Conservation (phyloP, 2,797 vertebrate species). For the Phoxinus dragarum region DNA sequence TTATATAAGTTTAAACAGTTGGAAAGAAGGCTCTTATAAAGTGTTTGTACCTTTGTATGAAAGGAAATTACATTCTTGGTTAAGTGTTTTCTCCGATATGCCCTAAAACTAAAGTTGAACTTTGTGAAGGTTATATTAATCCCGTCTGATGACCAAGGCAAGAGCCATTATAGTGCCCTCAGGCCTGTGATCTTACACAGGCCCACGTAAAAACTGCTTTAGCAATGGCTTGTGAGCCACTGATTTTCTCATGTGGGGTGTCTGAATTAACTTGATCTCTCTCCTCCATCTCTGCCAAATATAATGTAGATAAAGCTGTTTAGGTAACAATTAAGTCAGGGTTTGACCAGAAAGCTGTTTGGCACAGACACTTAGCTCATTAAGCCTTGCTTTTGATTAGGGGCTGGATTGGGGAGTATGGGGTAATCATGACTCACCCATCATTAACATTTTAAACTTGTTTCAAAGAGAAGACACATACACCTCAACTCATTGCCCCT, state of each 20-base stretch:
- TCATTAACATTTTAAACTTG: conserved; percentile 54
- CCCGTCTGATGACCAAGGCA: conserved; percentile 42
- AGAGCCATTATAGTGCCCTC: conserved; percentile 55
- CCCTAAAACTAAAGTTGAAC: conserved; percentile 58
- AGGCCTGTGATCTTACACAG: conserved; percentile 37
- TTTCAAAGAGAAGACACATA: conserved; percentile 47
- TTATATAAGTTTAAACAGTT: conserved; percentile 8
- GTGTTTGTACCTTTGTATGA: conserved; percentile 25
- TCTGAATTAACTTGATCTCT: conserved; percentile 40
- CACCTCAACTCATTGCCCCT: conserved; percentile 31
- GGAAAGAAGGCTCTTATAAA: conserved; percentile 6
- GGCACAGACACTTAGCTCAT: conserved; percentile 54
- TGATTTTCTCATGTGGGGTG: conserved; percentile 45
- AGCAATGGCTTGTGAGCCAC: conserved; percentile 38
- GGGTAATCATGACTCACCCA: conserved; percentile 56
- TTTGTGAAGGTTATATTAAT: conserved; percentile 59
- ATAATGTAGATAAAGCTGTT: conserved; percentile 58
- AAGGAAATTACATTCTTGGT: conserved; percentile 40
- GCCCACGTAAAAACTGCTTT: conserved; percentile 47
- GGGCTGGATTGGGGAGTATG: conserved; percentile 17
- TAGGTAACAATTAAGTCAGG: conserved; percentile 57
- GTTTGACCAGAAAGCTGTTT: conserved; percentile 51
- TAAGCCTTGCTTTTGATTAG: conserved; percentile 44
- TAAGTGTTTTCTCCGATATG: conserved; percentile 24
- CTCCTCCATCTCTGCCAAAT: conserved; percentile 30